Percentiles rank a stretch among this genome's conserved stretches.
Evolutionary conservation across 2,113 vertebrate species (phyloP).

Genomic region (Paralichthys olivaceus): DNA sequence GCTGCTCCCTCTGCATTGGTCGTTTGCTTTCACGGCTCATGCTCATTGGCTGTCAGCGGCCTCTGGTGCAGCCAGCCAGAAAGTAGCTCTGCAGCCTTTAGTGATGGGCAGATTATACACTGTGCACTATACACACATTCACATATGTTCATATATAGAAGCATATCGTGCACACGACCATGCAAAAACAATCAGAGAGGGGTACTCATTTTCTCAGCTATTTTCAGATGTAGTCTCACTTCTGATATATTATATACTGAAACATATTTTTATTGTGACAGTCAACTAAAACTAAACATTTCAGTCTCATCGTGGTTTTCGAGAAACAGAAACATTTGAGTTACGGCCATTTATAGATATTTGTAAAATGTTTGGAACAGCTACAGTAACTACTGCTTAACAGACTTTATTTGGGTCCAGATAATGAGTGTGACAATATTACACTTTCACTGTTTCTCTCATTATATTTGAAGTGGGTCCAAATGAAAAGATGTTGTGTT

Average conservation of each 20-base stretch:
- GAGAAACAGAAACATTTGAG: no score
- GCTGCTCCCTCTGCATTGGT: conserved; percentile 49
- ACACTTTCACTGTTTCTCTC: no score
- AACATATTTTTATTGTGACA: neutral
- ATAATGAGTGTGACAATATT: no score
- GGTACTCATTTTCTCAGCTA: neutral
- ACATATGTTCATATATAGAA: neutral
- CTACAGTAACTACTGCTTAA: no score
- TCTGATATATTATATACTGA: neutral
- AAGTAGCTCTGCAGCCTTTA: conserved; percentile 65
- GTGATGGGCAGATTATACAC: conserved; percentile 78
- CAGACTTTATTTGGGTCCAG: no score
- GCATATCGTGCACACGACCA: neutral
- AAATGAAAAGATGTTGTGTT: no score
- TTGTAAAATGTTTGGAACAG: no score
- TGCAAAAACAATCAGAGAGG: neutral
- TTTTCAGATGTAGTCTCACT: neutral
- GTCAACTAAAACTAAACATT: neutral
- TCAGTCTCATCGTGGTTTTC: no score
- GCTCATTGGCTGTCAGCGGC: conserved; percentile 73
- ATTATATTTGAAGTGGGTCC: no score
- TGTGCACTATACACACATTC: conserved; percentile 6
- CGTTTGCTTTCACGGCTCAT: conserved; percentile 16
- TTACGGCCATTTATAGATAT: no score
- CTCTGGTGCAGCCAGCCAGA: conserved; percentile 73